phyloP scores from a whole-genome alignment of 1,140 invertebrate genomes.

The Drosophila aff. region DNA sequence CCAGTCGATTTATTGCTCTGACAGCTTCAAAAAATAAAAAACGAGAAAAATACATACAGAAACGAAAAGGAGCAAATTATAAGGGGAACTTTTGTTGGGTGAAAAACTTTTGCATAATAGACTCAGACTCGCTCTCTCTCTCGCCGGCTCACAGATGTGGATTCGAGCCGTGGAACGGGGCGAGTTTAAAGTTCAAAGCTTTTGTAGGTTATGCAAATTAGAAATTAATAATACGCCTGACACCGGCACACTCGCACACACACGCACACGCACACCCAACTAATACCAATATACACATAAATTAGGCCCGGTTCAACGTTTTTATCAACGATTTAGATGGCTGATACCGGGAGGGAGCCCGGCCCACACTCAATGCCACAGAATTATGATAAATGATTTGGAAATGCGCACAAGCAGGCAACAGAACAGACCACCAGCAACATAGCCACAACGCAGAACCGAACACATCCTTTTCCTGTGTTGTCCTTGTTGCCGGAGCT shows the following conservation, averaged over 20 bases:
- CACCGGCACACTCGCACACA: conserved; percentile 28
- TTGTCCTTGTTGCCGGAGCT: conserved; percentile 43
- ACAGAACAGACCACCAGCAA: conserved; percentile 40
- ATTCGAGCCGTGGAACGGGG: conserved; percentile 19
- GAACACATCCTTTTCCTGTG: conserved; percentile 81
- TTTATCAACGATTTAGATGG: conserved; percentile 72
- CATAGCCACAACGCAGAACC: conserved; percentile 78
- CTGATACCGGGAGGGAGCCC: neutral
- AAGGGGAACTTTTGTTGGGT: conserved; percentile 51
- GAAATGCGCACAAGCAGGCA: conserved; percentile 79
- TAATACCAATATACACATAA: conserved; percentile 79
- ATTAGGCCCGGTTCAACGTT: conserved; percentile 79
- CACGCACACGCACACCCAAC: conserved; percentile 32
- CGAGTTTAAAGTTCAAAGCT: conserved; percentile 79
- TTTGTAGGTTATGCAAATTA: conserved; percentile 83
- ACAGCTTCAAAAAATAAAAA: conserved; percentile 39
- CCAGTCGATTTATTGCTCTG: conserved; percentile 76
- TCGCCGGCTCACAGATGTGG: conserved; percentile 42
- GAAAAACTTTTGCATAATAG: conserved; percentile 76
- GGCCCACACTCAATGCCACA: conserved; percentile 66
- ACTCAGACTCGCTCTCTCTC: conserved; percentile 46
- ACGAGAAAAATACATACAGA: conserved; percentile 19
- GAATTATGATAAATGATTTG: conserved; percentile 84
- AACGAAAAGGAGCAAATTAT: conserved; percentile 47
- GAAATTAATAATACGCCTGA: conserved; percentile 76